Conservation (phyloP, 2,888 invertebrate species). For the Enchytraeus crypticus region DNA sequence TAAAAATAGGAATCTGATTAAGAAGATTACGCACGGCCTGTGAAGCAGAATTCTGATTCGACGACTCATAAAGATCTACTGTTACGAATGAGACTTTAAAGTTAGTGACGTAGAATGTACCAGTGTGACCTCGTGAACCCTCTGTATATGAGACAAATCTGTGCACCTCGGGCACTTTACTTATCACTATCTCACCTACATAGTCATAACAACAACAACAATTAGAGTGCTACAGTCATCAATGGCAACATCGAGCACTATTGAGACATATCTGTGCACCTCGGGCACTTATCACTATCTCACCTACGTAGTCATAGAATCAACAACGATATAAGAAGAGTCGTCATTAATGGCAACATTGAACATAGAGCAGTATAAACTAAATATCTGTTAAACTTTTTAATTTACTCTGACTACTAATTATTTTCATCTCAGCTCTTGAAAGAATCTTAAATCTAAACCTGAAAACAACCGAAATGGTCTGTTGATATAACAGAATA, state of each 20-base stretch:
- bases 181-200: conserved; percentile 70
- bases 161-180: conserved; percentile 70
- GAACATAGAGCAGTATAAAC: no score
- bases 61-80: conserved; percentile 48
- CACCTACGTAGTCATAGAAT: conserved; percentile 56
- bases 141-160: conserved; percentile 74
- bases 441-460: no score
- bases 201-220: neutral
- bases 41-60: neutral
- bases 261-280: conserved; percentile 73
- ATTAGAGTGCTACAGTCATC: neutral
- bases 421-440: no score
- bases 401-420: no score
- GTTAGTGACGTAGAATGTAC: conserved; percentile 79
- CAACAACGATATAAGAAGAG: neutral
- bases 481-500: no score
- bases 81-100: conserved; percentile 80
- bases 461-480: no score
- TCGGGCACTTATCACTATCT: conserved; percentile 72
- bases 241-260: no score
- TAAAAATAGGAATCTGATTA: no score
- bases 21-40: no score
- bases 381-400: no score
- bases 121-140: conserved; percentile 69
- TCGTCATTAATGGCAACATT: no score